These are phyloP conservation scores for Sardina pilchardus DNA, from an alignment of 2,113 vertebrate species.

Conservation along the genomic window DNA sequence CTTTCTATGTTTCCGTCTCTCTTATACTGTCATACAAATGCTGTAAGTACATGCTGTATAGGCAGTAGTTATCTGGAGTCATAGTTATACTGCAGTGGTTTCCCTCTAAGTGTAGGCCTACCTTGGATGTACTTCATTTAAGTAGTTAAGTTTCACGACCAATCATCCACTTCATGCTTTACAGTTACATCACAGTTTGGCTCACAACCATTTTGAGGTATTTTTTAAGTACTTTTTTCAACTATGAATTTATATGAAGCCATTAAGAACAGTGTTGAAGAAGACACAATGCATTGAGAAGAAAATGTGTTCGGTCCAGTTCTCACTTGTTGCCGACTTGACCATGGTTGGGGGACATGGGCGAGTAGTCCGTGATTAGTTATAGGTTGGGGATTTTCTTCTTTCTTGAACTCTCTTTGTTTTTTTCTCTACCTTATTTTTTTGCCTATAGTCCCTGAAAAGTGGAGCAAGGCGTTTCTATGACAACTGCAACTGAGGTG, in stretches of 20 bases:
- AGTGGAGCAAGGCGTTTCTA: background rate
- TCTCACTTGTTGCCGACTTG: background rate
- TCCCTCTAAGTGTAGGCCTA: too few relatives aligned
- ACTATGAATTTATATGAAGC: background rate
- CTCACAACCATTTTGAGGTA: background rate
- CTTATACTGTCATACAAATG: background rate
- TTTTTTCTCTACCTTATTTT: background rate
- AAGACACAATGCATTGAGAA: too few relatives aligned
- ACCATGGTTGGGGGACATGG: background rate
- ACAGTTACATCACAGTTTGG: background rate
- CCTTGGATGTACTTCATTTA: background rate
- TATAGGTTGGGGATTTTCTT: constrained; percentile 14
- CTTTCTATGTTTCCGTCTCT: background rate
- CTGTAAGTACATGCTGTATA: too few relatives aligned
- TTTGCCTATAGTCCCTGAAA: background rate
- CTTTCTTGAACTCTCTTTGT: background rate
- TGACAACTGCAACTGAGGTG: background rate
- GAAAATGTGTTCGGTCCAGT: background rate
- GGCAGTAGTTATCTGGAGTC: too few relatives aligned
- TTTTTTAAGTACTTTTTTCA: background rate
- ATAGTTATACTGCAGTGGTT: background rate
- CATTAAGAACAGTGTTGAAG: background rate
- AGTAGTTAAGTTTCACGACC: background rate
- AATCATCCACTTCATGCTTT: background rate
- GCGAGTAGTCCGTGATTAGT: constrained; percentile 17